phyloP scores from a whole-genome alignment of 2,888 invertebrate species.

The Cephus spinipes region DNA sequence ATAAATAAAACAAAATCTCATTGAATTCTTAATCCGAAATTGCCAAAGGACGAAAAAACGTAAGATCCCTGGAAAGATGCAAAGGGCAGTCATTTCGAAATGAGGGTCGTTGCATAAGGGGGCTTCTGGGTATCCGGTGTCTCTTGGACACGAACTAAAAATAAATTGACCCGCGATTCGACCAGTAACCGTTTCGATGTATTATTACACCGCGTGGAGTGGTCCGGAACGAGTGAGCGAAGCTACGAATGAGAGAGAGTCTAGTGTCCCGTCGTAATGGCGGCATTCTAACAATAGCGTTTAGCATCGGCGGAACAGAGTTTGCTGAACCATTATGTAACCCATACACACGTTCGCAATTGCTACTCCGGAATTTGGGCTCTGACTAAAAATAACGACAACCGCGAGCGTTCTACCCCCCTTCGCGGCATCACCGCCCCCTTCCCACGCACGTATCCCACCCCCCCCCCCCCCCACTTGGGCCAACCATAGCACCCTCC shows the following conservation, averaged over 20 bases:
- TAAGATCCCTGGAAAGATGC: too few relatives aligned
- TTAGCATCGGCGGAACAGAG: slow-evolving; percentile 42
- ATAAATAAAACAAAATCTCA: too few relatives aligned
- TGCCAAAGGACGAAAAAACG: too few relatives aligned
- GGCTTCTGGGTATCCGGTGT: slow-evolving; percentile 23
- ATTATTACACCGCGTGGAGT: slow-evolving; percentile 55
- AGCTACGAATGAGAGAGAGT: background rate
- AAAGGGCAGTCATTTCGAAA: too few relatives aligned
- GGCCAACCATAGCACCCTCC: too few relatives aligned
- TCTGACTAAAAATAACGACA: slow-evolving; percentile 16
- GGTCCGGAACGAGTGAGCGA: background rate
- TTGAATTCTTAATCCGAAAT: too few relatives aligned
- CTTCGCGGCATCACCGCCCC: too few relatives aligned
- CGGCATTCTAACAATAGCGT: slow-evolving; percentile 47
- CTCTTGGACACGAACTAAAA: slow-evolving; percentile 48
- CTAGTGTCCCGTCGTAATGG: background rate
- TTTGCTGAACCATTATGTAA: slow-evolving; percentile 61
- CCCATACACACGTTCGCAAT: slow-evolving; percentile 33
- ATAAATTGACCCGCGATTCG: slow-evolving; percentile 62
- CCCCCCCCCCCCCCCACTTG: too few relatives aligned
- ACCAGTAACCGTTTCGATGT: slow-evolving; percentile 59
- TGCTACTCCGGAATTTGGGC: slow-evolving; percentile 30
- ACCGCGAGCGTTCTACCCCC: background rate
- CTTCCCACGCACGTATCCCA: too few relatives aligned
- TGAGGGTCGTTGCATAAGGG: too few relatives aligned